Evolutionary conservation across 1,140 invertebrate genomes (phyloP).

Genomic region (Euwallacea similis): DNA sequence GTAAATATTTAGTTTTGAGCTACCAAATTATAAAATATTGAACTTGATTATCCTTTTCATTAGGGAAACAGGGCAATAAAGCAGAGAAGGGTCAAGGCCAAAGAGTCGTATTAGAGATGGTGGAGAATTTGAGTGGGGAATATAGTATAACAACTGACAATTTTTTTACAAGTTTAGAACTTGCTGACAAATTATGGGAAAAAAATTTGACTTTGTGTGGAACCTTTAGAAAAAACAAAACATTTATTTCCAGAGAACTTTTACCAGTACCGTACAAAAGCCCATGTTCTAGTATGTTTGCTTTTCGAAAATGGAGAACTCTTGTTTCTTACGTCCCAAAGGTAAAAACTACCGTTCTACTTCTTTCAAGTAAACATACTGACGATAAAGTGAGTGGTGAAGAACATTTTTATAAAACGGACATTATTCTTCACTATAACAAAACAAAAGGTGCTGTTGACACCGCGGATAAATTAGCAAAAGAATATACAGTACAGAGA

Average conservation of each 20-base stretch:
- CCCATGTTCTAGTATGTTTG: too few relatives aligned
- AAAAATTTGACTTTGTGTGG: constrained; percentile 8
- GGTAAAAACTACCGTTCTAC: too few relatives aligned
- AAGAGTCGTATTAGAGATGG: too few relatives aligned
- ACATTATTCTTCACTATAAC: constrained; percentile 43
- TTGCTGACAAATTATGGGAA: constrained; percentile 31
- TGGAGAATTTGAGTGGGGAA: constrained; percentile 14
- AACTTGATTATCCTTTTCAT: too few relatives aligned
- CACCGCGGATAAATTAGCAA: constrained; percentile 37
- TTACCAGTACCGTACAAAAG: too few relatives aligned
- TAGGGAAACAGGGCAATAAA: constrained; percentile 29
- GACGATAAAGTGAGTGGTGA: constrained; percentile 35
- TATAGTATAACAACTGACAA: constrained; percentile 40
- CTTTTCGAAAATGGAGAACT: too few relatives aligned
- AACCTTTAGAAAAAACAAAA: background rate
- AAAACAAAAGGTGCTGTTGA: constrained; percentile 40
- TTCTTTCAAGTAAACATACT: too few relatives aligned
- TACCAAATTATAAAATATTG: too few relatives aligned
- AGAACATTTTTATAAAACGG: constrained; percentile 34
- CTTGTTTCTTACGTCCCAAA: too few relatives aligned
- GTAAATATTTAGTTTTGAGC: too few relatives aligned
- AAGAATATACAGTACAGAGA: constrained; percentile 37
- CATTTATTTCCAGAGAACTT: too few relatives aligned
- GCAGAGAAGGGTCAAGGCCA: constrained; percentile 38
- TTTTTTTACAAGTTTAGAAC: constrained; percentile 37